A percentile compares a stretch with the other conserved stretches of the same genome.
Conservation (phyloP, 2,113 vertebrate genomes). For the Sisor rabdophorus region DNA sequence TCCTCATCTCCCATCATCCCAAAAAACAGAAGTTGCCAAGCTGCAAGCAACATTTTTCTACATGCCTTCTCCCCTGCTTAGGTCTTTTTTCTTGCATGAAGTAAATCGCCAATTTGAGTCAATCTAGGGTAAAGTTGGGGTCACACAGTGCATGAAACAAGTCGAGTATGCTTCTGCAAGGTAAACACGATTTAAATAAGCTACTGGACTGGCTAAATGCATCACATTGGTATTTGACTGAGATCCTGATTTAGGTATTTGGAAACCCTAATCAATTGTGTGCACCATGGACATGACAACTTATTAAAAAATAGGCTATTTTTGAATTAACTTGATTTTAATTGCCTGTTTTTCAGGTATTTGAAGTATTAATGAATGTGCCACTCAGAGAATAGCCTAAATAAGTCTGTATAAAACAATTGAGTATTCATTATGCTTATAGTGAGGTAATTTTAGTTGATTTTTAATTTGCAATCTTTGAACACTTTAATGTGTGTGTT, state of each 20-base stretch:
- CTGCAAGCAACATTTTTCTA: background rate
- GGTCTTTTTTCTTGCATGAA: background rate
- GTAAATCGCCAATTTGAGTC: background rate
- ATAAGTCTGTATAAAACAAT: too few relatives aligned
- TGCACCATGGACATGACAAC: background rate
- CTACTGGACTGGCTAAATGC: background rate
- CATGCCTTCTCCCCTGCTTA: background rate
- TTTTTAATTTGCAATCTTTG: background rate
- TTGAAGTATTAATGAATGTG: too few relatives aligned
- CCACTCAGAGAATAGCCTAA: background rate
- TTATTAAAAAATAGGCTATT: too few relatives aligned
- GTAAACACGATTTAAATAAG: background rate
- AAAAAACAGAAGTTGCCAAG: background rate
- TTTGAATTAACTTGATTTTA: too few relatives aligned
- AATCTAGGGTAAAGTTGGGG: background rate
- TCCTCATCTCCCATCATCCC: background rate
- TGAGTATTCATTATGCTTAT: background rate
- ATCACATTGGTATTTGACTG: background rate
- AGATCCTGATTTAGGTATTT: background rate
- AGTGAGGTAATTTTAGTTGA: background rate
- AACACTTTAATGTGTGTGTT: slow-evolving; percentile 11
- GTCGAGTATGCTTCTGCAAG: background rate
- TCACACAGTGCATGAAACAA: too few relatives aligned
- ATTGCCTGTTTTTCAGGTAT: too few relatives aligned
- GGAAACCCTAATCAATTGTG: background rate